These are phyloP conservation scores for Psix sp. DNA, from an alignment of 1,140 invertebrate species.

Conservation along the genomic window DNA sequence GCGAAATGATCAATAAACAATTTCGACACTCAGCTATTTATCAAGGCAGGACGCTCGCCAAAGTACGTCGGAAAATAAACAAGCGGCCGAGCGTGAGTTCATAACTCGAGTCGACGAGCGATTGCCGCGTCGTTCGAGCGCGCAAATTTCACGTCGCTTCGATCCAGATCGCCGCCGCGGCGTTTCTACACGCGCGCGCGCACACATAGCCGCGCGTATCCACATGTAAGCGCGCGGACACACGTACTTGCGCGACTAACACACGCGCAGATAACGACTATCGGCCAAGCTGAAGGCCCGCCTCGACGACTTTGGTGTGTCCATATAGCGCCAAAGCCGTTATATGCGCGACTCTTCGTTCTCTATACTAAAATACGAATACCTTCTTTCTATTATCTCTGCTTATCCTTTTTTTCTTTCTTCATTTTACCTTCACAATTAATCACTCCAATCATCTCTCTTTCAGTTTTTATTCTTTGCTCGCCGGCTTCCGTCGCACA, in stretches of 20 bases:
- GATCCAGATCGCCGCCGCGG: constrained; percentile 44
- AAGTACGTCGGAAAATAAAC: constrained; percentile 31
- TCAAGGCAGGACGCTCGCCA: constrained; percentile 15
- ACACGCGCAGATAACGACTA: constrained; percentile 30
- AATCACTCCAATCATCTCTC: too few species aligned
- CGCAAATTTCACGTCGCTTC: constrained; percentile 49
- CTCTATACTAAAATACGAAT: too few species aligned
- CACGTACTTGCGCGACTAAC: constrained; percentile 12
- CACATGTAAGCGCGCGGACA: constrained; percentile 2
- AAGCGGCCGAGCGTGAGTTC: too few species aligned
- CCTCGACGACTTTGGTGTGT: constrained; percentile 36
- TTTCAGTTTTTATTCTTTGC: too few species aligned
- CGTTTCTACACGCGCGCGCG: constrained; percentile 22
- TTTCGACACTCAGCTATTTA: constrained; percentile 23
- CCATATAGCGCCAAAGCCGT: constrained; percentile 34
- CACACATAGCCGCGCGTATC: constrained; percentile 16
- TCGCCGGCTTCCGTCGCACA: too few species aligned
- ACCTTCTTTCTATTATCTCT: too few species aligned
- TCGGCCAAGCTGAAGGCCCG: constrained; percentile 40
- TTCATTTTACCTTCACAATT: too few species aligned
- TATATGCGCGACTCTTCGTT: constrained; percentile 20
- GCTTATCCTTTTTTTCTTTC: too few species aligned
- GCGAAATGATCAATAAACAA: constrained; percentile 43
- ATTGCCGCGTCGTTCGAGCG: constrained; percentile 34
- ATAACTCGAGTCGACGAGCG: constrained; percentile 36